Percentiles rank a stretch among this genome's conserved stretches.
phyloP scores from a whole-genome alignment of 1,140 invertebrate genomes.

The Diorhabda elongata region DNA sequence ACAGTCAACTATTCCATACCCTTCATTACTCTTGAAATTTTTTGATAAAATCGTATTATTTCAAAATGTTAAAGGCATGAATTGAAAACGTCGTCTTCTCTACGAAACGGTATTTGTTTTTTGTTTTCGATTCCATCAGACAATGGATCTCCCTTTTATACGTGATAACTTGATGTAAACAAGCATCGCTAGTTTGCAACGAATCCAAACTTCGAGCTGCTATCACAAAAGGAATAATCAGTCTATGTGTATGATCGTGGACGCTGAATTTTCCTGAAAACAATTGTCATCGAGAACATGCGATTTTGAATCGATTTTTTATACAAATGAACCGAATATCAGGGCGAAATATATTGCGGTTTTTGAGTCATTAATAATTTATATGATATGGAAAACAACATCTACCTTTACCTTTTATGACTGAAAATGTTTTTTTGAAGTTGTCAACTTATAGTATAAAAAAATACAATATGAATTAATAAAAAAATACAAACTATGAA shows the following conservation, averaged over 20 bases:
- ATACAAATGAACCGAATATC: too few relatives aligned
- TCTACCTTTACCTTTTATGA: too few relatives aligned
- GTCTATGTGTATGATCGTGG: background rate
- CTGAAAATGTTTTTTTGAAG: too few relatives aligned
- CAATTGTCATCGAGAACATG: too few relatives aligned
- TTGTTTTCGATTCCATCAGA: background rate
- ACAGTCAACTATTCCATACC: too few relatives aligned
- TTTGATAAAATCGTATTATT: background rate
- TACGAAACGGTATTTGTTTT: background rate
- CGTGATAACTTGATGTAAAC: background rate
- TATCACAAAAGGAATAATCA: background rate
- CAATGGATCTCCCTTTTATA: slow-evolving; percentile 1
- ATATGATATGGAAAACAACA: too few relatives aligned
- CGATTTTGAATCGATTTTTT: too few relatives aligned
- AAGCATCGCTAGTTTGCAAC: background rate
- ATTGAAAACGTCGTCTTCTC: background rate
- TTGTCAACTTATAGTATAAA: too few relatives aligned
- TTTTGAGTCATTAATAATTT: too few relatives aligned
- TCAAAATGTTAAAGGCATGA: background rate
- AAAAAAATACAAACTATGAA: too few relatives aligned
- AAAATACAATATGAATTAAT: too few relatives aligned
- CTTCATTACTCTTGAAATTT: background rate
- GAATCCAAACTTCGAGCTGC: slow-evolving; percentile 1
- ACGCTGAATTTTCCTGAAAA: background rate
- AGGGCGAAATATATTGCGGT: too few relatives aligned